Evolutionary conservation across 2,797 vertebrate genomes (phyloP), one percentile per base, ranked within the genome.

Genomic region (Spondyliosoma cantharus): DNA sequence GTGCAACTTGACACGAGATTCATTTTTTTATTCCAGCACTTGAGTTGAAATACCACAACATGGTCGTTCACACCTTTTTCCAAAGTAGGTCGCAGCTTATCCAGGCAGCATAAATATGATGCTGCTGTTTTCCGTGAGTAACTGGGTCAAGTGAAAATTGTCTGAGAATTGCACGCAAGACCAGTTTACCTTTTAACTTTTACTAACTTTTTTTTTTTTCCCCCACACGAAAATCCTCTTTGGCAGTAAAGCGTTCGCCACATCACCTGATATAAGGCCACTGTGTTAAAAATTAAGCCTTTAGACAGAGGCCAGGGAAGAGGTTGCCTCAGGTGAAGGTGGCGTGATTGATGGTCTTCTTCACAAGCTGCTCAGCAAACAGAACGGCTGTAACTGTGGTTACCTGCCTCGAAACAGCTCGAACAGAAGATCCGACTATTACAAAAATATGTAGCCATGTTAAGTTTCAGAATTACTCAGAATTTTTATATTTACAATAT

Each of bases 271-370:
- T 84, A 82, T 53, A 66, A 76, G 79, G 62, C 58, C 58, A 59
- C 42, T 9, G 0, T 16, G 87, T 91, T 92, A 90, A 93, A 88
- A 76, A 93, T 92, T 91, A 90, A 90, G 25, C 86, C 67, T 16
- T 37, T 2, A 71, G 37, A 20, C 62, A 53, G 56, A 84, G 20
- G 53, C 59, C 61, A n/a, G 3, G 14, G 63, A 20, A 14, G 14
- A 78, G 57, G 82, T 76, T 69, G 17, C 27, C 43, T 81, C 48
- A 49, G 85, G 86, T 85, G 45, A 63, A 76, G 24, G 71, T 87
- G 77, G 72, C 61, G 65, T 79, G 81, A 81, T 84, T 25, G 1
- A 46, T 27, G 16, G 25, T n/a, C 59, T 65, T n/a, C 59, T 65
- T 29, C 12, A 13, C 60, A 16, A 54, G 12, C 20, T 42, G 37